Evolutionary conservation across 2,113 vertebrate species (phyloP), one percentile per base, ranked within the genome.

Genomic region (Microtus ochrogaster): DNA sequence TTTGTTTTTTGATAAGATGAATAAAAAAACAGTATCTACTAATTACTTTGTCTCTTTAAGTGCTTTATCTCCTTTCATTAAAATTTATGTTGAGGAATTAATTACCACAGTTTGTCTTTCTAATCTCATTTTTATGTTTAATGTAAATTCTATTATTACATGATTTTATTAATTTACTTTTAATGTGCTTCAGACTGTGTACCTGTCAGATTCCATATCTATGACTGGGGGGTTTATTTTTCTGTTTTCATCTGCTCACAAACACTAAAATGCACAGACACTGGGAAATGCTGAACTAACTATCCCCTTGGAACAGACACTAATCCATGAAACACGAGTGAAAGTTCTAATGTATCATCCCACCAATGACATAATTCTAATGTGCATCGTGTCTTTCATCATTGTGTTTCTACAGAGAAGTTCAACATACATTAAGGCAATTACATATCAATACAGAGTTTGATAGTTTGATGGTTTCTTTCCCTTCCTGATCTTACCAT

Each of bases 31-130:
- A 65, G n/a, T 92, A 84, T 89, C 89, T 91, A 89, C 30, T 91
- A 95, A 97, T 96, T 95, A 82, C 92, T 95, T 91, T 87, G 61
- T 61, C 49, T 96, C 61, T 39, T 91, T 21, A 7, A 95, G 63
- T 95, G 77, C 78, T 96, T 96, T 95, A 97, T 97, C 73, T 92
- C 28, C 33, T 92, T 93, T 97, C 72, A 78, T 93, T 94, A 97
- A 97, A 94, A 94, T 44, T 70, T 91, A 65, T 49, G 79, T 66
- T 94, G 19, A 95, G 39, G 39, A 94, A 94, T 97, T 95, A 97
- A 92, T 97, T 96, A 96, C 55, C 82, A 90, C 86, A 89, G 41
- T 91, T 78, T 79, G n/a, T 86, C 73, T 89, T 95, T 66, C 92
- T 96, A 97, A 96, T 87, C 47, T 96, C 33, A 55, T 10, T 77